Conservation (phyloP, 2,797 vertebrate species). For the Rhincodon typus region DNA sequence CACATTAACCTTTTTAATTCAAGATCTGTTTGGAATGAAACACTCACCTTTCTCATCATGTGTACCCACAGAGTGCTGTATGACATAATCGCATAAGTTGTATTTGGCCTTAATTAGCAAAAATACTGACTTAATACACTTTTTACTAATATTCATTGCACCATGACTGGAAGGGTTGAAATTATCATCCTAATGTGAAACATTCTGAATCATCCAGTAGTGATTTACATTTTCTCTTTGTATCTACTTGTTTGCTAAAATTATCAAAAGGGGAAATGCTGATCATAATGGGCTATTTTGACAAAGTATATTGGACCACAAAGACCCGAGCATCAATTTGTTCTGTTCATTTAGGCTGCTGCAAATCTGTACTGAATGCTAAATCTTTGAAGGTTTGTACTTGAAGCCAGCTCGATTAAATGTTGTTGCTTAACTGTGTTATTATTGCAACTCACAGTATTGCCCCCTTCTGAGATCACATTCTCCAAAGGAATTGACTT, state of each 20-base stretch:
- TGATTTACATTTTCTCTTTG: not conserved
- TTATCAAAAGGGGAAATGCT: not conserved
- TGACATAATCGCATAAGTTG: not conserved
- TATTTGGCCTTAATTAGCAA: not conserved
- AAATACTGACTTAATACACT: not conserved
- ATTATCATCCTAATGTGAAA: not conserved
- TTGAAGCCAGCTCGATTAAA: not conserved
- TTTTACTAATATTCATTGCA: not conserved
- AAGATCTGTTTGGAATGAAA: not conserved
- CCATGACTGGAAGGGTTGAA: not conserved
- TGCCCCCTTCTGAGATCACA: not conserved
- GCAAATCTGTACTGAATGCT: not conserved
- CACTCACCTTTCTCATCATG: not conserved
- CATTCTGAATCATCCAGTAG: not conserved
- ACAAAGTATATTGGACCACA: not conserved
- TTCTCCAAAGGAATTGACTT: not conserved
- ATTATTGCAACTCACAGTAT: not conserved
- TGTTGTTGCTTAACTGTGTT: not conserved
- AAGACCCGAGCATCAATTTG: not conserved
- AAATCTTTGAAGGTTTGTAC: slow-evolving; percentile 2
- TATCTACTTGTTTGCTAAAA: not conserved
- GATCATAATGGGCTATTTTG: not conserved
- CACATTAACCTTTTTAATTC: not conserved
- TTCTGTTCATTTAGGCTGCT: not conserved
- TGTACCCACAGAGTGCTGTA: not conserved